phyloP scores from a whole-genome alignment of 2,113 vertebrate genomes.

The Cynoglossus semilaevis region DNA sequence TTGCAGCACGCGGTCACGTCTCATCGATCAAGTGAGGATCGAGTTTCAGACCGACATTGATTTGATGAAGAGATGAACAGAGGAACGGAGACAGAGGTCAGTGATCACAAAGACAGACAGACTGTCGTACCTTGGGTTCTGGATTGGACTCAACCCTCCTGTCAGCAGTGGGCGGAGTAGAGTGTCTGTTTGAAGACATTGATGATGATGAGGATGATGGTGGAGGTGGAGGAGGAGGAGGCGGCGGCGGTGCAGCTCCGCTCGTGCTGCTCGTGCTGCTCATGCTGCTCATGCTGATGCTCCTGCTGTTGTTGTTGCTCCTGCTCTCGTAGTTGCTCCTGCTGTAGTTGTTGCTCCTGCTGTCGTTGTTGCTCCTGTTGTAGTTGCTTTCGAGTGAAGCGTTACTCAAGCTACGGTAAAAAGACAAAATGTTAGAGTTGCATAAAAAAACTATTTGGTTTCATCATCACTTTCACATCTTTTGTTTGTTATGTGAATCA shows the following conservation, averaged over 20 bases:
- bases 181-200: constrained; percentile 4
- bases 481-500: too few relatives aligned
- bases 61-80: too few relatives aligned
- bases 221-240: constrained; percentile 12
- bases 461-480: too few relatives aligned
- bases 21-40: not conserved
- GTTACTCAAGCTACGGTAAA: constrained; percentile 11
- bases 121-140: constrained; percentile 44
- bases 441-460: too few relatives aligned
- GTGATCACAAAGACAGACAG: not conserved
- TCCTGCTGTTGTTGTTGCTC: constrained; percentile 52
- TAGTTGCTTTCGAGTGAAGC: too few relatives aligned
- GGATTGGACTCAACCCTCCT: constrained; percentile 18
- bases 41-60: not conserved
- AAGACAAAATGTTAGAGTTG: too few relatives aligned
- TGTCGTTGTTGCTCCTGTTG: constrained; percentile 57
- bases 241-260: constrained; percentile 40
- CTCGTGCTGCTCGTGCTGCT: constrained; percentile 24
- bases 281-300: constrained; percentile 52
- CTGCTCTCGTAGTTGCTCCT: constrained; percentile 26
- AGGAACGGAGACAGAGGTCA: not conserved
- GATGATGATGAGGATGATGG: not conserved
- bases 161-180: constrained; percentile 5
- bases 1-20: too few relatives aligned
- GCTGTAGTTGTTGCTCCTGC: constrained; percentile 56